Evolutionary conservation across 2,888 invertebrate species (phyloP), one percentile per base, ranked within the genome.

Genomic region (Diplazon laetatorius): DNA sequence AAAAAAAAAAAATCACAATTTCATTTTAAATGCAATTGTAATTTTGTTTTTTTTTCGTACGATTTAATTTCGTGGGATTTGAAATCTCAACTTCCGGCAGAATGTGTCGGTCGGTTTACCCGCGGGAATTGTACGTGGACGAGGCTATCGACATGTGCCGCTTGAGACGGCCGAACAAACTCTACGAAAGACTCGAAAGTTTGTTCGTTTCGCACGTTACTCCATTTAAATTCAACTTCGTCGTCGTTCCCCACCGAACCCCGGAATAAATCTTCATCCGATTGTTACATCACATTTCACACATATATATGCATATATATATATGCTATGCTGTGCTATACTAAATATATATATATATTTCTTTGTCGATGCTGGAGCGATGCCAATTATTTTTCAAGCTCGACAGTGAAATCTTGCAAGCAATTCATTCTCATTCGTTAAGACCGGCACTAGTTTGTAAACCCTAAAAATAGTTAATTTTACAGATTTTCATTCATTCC

Each of bases 141-240:
- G 6, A 30, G 6, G 30, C 30, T 30, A 6, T 30, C 30, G 30
- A 6, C 30, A 30, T 30, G 4, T 30, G 30, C n/a, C 30, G 30
- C 30, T 30, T 30, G 30, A 30, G n/a, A 30, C 30, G 6, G 30
- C 30, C 30, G 30, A n/a, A 6, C 30, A 30, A 30, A 2, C 30
- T 30, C 35, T 35, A 9, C 55, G n/a, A n/a, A n/a, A 35, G 50
- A 30, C 30, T 10, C 10, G 16, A 55, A 55, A 16, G 30, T 55
- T 35, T 55, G 55, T 35, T 14, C 14, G 55, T 14, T 35, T 55
- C 55, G 10, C 6, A 14, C 22, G 42, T 14, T 55, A 55, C 35
- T 16, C 55, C 9, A 16, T 55, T 55, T 12, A n/a, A 35, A 35
- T 35, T 55, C 35, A 8, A 10, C 9, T 55, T 35, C 6, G 55